These are phyloP conservation scores for Festucalex cinctus DNA, from an alignment of 2,113 vertebrate genomes.

Conservation along the genomic window DNA sequence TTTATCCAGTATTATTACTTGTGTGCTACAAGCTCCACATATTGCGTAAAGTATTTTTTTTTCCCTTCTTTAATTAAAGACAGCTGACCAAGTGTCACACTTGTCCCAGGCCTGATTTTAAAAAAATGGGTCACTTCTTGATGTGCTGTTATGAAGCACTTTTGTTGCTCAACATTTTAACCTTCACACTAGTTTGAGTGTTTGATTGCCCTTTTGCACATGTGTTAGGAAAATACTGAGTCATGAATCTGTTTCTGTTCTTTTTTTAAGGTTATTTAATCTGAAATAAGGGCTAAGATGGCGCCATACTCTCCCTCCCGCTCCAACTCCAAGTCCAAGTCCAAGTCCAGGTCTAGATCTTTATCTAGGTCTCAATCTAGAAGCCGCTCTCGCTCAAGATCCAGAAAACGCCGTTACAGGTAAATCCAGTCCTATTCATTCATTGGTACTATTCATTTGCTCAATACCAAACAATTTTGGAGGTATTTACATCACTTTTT, in stretches of 20 bases:
- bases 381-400: conserved; percentile 87
- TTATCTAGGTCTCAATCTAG: conserved; percentile 90
- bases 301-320: conserved; percentile 86
- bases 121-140: not conserved
- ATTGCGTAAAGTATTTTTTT: not conserved
- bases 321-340: conserved; percentile 87
- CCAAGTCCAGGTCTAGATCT: conserved; percentile 85
- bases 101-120: conserved; percentile 12
- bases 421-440: conserved; percentile 44
- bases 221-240: not conserved
- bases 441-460: too few relatives aligned
- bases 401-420: conserved; percentile 93
- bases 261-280: conserved; percentile 33
- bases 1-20: not conserved
- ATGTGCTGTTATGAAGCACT: not conserved
- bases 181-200: not conserved
- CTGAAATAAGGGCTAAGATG: conserved; percentile 69
- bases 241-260: conserved; percentile 1
- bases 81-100: not conserved
- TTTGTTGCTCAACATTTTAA: not conserved
- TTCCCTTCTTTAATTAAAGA: not conserved
- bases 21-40: not conserved
- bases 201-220: not conserved
- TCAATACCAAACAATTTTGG: too few relatives aligned
- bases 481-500: too few relatives aligned